phyloP scores from a whole-genome alignment of 2,797 vertebrate species.

The Chlorospingus flavigularis region DNA sequence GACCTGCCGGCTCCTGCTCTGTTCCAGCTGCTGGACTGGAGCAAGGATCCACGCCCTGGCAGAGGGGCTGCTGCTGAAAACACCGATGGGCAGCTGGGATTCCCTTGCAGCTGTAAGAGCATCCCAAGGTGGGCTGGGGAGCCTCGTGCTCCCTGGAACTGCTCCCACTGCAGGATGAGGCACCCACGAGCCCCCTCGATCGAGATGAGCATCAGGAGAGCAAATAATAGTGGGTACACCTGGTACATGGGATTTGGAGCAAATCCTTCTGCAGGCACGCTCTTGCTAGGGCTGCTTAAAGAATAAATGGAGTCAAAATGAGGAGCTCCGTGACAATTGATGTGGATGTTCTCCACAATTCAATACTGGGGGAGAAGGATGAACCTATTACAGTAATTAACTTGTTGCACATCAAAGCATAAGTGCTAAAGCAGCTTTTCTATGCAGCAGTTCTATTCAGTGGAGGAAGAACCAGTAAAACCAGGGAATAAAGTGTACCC shows the following conservation, averaged over 20 bases:
- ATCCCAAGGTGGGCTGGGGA: not conserved
- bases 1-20: not conserved
- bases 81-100: accelerated
- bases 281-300: constrained; percentile 44
- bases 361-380: not conserved
- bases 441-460: not conserved
- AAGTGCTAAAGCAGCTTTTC: not conserved
- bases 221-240: not conserved
- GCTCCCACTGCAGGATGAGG: accelerated
- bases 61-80: no score
- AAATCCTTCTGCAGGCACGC: constrained; percentile 40
- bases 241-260: constrained; percentile 10
- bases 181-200: not conserved
- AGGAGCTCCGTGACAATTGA: constrained; percentile 57
- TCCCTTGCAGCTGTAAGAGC: not conserved
- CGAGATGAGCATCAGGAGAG: not conserved
- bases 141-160: accelerated
- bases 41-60: accelerated
- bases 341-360: constrained; percentile 19
- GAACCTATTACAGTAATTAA: constrained; percentile 57
- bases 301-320: constrained; percentile 65
- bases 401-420: constrained; percentile 41
- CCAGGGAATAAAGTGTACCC: not conserved
- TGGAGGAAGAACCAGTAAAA: not conserved
- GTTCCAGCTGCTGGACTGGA: accelerated